These are phyloP conservation scores for Agapornis roseicollis DNA, from an alignment of 2,113 vertebrate species.

Conservation along the genomic window DNA sequence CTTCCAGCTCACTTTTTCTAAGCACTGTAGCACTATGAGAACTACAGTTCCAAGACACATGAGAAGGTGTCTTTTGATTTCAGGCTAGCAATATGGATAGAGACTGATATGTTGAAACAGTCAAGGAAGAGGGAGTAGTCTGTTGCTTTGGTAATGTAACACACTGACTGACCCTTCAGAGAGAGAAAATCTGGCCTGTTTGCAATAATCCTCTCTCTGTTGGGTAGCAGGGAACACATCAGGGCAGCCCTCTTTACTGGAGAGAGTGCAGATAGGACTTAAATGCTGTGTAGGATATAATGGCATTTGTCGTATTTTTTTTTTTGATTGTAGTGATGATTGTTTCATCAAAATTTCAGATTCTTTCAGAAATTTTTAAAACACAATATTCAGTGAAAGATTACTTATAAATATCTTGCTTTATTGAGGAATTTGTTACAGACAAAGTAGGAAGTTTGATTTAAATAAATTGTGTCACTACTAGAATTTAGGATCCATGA, in stretches of 20 bases:
- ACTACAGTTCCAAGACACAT: neutral
- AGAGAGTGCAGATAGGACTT: neutral
- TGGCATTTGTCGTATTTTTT: neutral
- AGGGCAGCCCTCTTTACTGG: neutral
- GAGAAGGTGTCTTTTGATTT: neutral
- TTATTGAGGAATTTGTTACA: neutral
- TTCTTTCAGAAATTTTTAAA: neutral
- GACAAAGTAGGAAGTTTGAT: neutral
- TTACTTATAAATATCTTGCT: neutral
- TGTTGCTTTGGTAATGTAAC: neutral
- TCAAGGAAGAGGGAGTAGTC: neutral
- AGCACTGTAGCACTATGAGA: neutral
- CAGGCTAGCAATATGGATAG: no score
- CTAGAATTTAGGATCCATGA: neutral
- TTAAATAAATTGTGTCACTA: neutral
- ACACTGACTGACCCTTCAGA: neutral
- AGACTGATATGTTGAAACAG: neutral
- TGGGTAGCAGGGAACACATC: no score
- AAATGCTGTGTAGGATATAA: neutral
- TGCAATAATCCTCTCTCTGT: neutral
- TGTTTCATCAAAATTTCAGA: neutral
- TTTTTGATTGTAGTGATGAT: neutral
- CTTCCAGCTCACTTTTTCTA: neutral
- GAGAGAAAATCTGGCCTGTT: neutral
- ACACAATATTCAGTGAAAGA: neutral